Evolutionary conservation across 2,113 vertebrate species (phyloP), one percentile per base, ranked within the genome.

Genomic region (Lathamus discolor): DNA sequence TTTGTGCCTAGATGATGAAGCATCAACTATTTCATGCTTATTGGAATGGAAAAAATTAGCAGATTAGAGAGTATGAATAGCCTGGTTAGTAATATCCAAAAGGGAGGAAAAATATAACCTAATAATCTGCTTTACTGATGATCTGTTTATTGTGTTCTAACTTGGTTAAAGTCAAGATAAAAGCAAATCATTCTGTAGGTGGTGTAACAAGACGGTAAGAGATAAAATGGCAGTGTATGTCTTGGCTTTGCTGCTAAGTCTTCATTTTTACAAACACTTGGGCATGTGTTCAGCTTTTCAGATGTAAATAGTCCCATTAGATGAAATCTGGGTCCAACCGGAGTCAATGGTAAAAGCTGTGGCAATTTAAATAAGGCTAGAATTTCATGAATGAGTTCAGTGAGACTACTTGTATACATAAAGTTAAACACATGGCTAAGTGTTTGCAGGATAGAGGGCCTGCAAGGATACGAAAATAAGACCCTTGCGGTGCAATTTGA

Each of bases 281-380:
- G 70, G 49, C 69, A 63, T 44, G 66, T 76, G 77, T 93, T 86
- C 77, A 83, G 67, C 86, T 91, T 96, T 93, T 96, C 83, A 92
- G 52, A 96, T 96, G 93, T 94, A 96, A 96, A 96, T 90, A 89
- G 80, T 94, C 86, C 83, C 83, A 62, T 89, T 96, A 89, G 77
- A 69, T 96, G 91, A 91, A 93, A 73, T 91, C 78, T 90, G 87
- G 28, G 83, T 70, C 86, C 76, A 57, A 67, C 57, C 63, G 63
- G 81, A 92, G 73, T 93, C 88, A 73, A 28, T 89, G 70, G 46
- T 86, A 83, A 88, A 93, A 91, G 67, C 72, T 88, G 46, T 84
- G 66, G 80, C 83, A 43, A 39, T 84, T 92, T 92, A 84, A 94
- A 62, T 91, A 76, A 62, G 86, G 74, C 44, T 92, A 66, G 57